Conservation (phyloP, 2,113 vertebrate genomes). For the Apodemus sylvaticus region DNA sequence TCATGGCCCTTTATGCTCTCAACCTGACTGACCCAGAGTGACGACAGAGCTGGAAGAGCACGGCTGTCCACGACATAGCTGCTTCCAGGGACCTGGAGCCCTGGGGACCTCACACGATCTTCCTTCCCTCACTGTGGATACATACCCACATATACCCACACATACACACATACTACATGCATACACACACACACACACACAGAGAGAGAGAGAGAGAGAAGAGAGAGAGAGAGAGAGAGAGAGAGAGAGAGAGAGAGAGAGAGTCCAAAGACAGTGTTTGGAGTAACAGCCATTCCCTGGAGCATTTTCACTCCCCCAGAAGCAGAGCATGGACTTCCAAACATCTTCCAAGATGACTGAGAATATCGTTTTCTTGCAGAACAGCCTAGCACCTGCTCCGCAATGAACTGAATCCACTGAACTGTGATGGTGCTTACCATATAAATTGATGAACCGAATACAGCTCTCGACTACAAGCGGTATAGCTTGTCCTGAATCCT, state of each 20-base stretch:
- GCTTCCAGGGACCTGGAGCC: background rate
- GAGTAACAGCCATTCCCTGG: background rate
- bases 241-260: no score
- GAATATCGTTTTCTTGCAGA: background rate
- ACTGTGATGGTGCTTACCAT: slow-evolving; percentile 87
- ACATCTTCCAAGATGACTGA: background rate
- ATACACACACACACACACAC: no score
- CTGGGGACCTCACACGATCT: background rate
- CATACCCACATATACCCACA: background rate
- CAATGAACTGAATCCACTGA: background rate
- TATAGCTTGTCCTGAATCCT: slow-evolving; percentile 97
- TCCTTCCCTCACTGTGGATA: fast-evolving
- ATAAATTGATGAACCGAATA: slow-evolving; percentile 97
- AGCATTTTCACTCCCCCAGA: background rate
- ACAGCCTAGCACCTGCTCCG: background rate
- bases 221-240: no score
- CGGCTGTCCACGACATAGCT: background rate
- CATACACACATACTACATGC: no score
- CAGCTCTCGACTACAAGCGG: slow-evolving; percentile 98
- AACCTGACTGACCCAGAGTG: background rate
- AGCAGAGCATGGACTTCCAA: background rate
- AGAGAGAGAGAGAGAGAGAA: background rate
- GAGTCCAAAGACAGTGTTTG: background rate
- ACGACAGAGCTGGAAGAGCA: background rate
- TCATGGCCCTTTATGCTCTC: background rate